A percentile compares a stretch with the other conserved stretches of the same genome.
Evolutionary conservation across 2,888 invertebrate genomes (phyloP).

Genomic region (Dione vanillae): DNA sequence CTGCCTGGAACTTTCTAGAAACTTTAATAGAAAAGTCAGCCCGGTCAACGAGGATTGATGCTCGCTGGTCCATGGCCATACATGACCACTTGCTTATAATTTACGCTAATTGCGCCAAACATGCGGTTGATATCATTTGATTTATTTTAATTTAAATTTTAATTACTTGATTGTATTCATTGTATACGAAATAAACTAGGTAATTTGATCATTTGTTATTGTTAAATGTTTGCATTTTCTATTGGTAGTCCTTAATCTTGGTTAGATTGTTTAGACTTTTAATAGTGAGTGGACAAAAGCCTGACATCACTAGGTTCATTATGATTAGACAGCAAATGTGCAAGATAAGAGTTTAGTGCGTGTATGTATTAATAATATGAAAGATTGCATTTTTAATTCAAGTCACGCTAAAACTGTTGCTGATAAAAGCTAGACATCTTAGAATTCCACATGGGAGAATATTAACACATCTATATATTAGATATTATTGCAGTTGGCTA

Average conservation of each 20-base stretch:
- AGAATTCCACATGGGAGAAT: no score
- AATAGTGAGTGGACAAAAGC: neutral
- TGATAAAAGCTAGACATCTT: no score
- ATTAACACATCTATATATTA: no score
- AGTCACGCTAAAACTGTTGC: neutral
- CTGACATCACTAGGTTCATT: neutral
- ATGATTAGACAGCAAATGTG: neutral
- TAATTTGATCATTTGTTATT: neutral
- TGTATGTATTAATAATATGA: neutral
- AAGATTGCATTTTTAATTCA: neutral
- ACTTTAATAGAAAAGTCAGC: slow-evolving; percentile 59
- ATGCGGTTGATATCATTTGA: slow-evolving; percentile 6
- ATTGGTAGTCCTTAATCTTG: no score
- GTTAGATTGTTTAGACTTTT: neutral
- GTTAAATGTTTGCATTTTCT: no score
- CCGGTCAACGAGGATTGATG: slow-evolving; percentile 62
- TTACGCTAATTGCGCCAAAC: slow-evolving; percentile 18
- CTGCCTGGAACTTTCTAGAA: slow-evolving; percentile 65
- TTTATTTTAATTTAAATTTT: slow-evolving; percentile 3
- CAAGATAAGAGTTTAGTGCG: neutral
- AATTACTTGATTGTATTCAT: neutral
- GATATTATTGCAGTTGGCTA: no score
- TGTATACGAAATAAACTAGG: neutral
- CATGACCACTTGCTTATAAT: slow-evolving; percentile 13
- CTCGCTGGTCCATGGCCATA: slow-evolving; percentile 53